Percentiles rank a stretch among this genome's conserved stretches.
These are phyloP conservation scores for Melanotaenia trifasciata DNA, from an alignment of 2,797 vertebrate species.

Conservation along the genomic window DNA sequence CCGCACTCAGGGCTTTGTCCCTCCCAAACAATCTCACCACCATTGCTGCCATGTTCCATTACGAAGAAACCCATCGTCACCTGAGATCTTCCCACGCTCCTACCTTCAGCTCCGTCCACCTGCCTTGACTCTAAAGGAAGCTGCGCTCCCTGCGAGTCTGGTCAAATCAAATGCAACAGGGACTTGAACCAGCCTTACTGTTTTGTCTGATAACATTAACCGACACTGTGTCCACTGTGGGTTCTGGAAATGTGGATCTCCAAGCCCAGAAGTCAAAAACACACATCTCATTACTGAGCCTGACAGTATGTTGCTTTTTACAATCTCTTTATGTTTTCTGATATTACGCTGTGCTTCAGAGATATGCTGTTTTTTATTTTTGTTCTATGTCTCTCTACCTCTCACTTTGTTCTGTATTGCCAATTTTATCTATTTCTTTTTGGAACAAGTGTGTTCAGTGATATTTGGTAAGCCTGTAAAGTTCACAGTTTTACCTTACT, in stretches of 20 bases:
- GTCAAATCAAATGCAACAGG: constrained; percentile 67
- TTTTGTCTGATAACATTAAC: constrained; percentile 57
- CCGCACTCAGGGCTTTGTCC: constrained; percentile 76
- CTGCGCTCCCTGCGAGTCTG: constrained; percentile 44
- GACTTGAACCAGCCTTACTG: constrained; percentile 74
- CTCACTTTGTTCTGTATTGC: constrained; percentile 66
- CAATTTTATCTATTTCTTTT: constrained; percentile 26
- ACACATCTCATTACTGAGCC: constrained; percentile 57
- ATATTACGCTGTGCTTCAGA: constrained; percentile 33
- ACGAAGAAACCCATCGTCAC: constrained; percentile 41
- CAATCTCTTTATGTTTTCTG: constrained; percentile 34
- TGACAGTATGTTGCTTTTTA: constrained; percentile 51
- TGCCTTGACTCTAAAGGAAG: constrained; percentile 58
- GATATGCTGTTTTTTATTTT: constrained; percentile 30
- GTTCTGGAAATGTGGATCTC: constrained; percentile 68
- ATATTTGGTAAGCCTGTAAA: constrained; percentile 25
- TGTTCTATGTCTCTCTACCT: constrained; percentile 74
- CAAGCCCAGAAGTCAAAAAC: constrained; percentile 76
- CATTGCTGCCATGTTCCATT: constrained; percentile 49
- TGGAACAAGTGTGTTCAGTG: constrained; percentile 33
- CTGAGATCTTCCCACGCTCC: constrained; percentile 56
- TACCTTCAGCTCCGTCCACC: constrained; percentile 55
- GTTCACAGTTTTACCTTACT: constrained; percentile 49
- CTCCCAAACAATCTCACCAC: constrained; percentile 25
- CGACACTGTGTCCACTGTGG: constrained; percentile 42